phyloP scores from a whole-genome alignment of 2,797 vertebrate genomes.

The Onychomys arenicola region DNA sequence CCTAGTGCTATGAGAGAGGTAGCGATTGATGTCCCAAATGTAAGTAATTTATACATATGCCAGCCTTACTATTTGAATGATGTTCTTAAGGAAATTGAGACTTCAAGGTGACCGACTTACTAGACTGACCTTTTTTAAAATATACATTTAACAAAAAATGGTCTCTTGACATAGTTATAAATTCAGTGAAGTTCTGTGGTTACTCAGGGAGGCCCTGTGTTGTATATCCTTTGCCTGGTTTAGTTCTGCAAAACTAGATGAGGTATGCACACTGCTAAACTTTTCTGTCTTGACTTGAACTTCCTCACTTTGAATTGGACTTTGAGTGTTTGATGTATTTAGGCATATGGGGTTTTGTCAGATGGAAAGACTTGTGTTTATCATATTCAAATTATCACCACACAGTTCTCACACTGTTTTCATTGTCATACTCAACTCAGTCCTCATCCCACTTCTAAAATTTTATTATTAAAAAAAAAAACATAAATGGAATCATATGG shows the following conservation, averaged over 20 bases:
- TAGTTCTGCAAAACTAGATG: not conserved
- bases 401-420: not conserved
- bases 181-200: not conserved
- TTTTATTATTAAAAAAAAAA: not conserved
- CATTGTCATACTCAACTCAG: not conserved
- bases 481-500: not conserved
- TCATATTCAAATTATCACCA: not conserved
- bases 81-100: not conserved
- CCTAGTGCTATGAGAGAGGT: conserved; percentile 99
- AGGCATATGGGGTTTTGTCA: not conserved
- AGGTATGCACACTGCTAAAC: not conserved
- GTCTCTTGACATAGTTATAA: conserved; percentile 28
- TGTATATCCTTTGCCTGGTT: not conserved
- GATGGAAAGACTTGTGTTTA: not conserved
- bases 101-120: not conserved
- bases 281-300: not conserved
- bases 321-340: not conserved
- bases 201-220: not conserved
- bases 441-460: conserved; percentile 11
- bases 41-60: conserved; percentile 83
- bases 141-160: not conserved
- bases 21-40: conserved; percentile 96
- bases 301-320: not conserved
- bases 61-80: not conserved
- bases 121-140: conserved; percentile 9